A percentile compares a stretch with the other conserved stretches of the same genome.
These are phyloP conservation scores for Drosophila fuyamai DNA, from an alignment of 1,140 invertebrate species.

Conservation along the genomic window DNA sequence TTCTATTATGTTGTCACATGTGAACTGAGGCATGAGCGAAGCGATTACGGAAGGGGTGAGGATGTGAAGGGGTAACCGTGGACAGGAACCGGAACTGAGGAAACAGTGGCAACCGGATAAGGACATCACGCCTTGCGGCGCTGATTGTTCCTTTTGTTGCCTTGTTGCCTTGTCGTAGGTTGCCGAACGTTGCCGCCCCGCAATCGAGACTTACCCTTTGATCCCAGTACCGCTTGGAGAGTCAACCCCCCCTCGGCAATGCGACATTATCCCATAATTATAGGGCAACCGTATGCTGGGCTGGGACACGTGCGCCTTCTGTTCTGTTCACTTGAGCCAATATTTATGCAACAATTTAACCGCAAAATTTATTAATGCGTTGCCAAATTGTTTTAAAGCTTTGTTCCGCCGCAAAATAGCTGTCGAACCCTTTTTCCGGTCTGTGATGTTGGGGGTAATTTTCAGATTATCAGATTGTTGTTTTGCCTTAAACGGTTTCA, in stretches of 20 bases:
- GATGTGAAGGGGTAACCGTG: neutral
- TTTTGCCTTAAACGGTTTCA: conserved; percentile 47
- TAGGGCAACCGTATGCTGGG: conserved; percentile 71
- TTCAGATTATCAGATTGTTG: conserved; percentile 81
- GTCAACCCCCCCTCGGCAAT: conserved; percentile 27
- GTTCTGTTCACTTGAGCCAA: conserved; percentile 52
- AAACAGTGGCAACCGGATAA: conserved; percentile 34
- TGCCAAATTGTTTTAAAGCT: conserved; percentile 71
- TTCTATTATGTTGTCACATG: conserved; percentile 84
- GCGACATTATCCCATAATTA: conserved; percentile 85
- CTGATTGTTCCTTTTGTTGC: conserved; percentile 82
- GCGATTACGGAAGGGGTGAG: conserved; percentile 68
- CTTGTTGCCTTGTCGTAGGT: conserved; percentile 26
- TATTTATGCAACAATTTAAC: conserved; percentile 84
- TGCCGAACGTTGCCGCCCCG: neutral
- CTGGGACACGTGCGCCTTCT: conserved; percentile 60
- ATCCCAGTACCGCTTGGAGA: conserved; percentile 40
- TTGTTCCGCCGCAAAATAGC: conserved; percentile 16
- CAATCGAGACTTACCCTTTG: conserved; percentile 80
- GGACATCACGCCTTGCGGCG: conserved; percentile 67
- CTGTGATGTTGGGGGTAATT: conserved; percentile 67
- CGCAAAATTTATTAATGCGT: conserved; percentile 83
- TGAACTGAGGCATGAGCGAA: conserved; percentile 78
- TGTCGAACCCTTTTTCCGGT: conserved; percentile 46
- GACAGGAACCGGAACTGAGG: conserved; percentile 4